Evolutionary conservation across 2,797 vertebrate species (phyloP).

Genomic region (Gorsachius magnificus): DNA sequence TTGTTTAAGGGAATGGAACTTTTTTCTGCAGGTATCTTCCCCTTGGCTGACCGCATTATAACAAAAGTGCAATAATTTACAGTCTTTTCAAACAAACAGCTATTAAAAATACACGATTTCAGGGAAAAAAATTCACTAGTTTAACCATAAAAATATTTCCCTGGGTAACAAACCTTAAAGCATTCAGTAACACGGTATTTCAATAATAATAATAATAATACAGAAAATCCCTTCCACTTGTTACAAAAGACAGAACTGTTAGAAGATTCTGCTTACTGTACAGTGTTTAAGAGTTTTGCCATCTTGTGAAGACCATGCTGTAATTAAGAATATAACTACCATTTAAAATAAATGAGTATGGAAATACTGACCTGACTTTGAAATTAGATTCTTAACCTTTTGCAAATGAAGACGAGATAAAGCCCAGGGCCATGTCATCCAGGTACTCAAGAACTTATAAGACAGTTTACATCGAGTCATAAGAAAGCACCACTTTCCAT

Average conservation of each 20-base stretch:
- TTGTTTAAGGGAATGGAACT: slow-evolving; percentile 14
- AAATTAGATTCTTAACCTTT: neutral
- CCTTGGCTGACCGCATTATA: slow-evolving; percentile 14
- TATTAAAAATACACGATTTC: slow-evolving; percentile 49
- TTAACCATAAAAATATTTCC: slow-evolving; percentile 63
- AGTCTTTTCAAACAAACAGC: slow-evolving; percentile 59
- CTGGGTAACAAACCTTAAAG: slow-evolving; percentile 39
- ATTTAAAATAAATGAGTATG: neutral
- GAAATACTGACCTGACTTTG: slow-evolving; percentile 15
- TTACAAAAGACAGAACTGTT: slow-evolving; percentile 50
- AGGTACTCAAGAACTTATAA: neutral
- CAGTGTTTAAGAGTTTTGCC: neutral
- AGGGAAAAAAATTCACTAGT: slow-evolving; percentile 35
- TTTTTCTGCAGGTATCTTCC: slow-evolving; percentile 57
- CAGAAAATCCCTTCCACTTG: slow-evolving; percentile 21
- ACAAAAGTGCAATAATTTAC: slow-evolving; percentile 74
- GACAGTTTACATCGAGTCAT: slow-evolving; percentile 8
- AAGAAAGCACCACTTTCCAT: slow-evolving; percentile 42
- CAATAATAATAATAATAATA: slow-evolving; percentile 30
- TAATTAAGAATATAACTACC: neutral
- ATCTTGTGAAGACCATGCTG: neutral
- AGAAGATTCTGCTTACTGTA: slow-evolving; percentile 11
- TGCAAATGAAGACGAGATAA: neutral
- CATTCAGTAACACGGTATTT: slow-evolving; percentile 45
- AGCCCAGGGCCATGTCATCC: neutral